Percentiles rank a stretch among this genome's conserved stretches.
Evolutionary conservation across 2,113 vertebrate genomes (phyloP).

Genomic region (Myotis brandtii): DNA sequence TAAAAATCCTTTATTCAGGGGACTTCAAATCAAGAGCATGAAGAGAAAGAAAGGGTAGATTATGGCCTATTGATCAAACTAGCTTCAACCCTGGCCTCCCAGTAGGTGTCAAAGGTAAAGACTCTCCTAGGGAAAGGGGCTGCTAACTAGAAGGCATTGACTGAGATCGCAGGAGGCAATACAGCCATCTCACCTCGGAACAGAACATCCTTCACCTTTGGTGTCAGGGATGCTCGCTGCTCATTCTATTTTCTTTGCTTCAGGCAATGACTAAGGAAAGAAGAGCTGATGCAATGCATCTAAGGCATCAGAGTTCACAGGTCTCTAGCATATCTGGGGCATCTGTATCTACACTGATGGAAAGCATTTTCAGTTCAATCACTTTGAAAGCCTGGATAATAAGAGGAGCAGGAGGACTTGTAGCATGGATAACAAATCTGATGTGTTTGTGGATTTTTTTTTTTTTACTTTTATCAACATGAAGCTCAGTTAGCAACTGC

Average conservation of each 20-base stretch:
- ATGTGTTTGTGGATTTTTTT: slow-evolving; percentile 73
- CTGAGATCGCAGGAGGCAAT: background rate
- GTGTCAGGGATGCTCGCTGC: slow-evolving; percentile 31
- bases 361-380: slow-evolving; percentile 82
- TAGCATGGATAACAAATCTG: slow-evolving; percentile 82
- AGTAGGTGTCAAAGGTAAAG: background rate
- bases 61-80: background rate
- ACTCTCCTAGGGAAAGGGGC: background rate
- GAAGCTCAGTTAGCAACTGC: slow-evolving; percentile 81
- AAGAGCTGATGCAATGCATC: slow-evolving; percentile 67
- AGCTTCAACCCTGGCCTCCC: background rate
- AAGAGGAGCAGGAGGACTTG: slow-evolving; percentile 81
- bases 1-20: background rate
- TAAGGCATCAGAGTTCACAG: slow-evolving; percentile 79
- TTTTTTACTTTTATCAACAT: slow-evolving; percentile 76
- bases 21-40: background rate
- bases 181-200: slow-evolving; percentile 30
- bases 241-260: slow-evolving; percentile 77
- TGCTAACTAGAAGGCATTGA: slow-evolving; percentile 17
- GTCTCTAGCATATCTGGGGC: slow-evolving; percentile 74
- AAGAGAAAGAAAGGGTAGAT: background rate
- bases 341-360: slow-evolving; percentile 39
- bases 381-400: slow-evolving; percentile 83
- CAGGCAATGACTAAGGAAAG: slow-evolving; percentile 74
- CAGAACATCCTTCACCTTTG: slow-evolving; percentile 51